phyloP scores from a whole-genome alignment of 2,888 invertebrate genomes.

The Prenolepis imparis region DNA sequence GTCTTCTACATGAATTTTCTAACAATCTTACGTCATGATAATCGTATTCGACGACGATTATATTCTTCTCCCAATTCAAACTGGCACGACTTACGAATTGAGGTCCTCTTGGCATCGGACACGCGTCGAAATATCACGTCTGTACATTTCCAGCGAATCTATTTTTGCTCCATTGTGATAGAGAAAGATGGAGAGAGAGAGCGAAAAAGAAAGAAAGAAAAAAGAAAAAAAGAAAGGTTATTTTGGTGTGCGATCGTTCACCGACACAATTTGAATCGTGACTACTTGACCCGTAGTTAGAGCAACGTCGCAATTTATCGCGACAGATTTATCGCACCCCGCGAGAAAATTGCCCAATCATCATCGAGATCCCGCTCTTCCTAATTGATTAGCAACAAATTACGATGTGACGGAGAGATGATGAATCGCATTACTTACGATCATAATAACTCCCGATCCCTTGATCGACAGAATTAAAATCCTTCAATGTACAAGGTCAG shows the following conservation, averaged over 20 bases:
- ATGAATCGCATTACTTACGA: slow-evolving; percentile 38
- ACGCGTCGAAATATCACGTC: background rate
- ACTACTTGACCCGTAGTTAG: slow-evolving; percentile 68
- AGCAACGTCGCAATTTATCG: slow-evolving; percentile 68
- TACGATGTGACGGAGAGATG: slow-evolving; percentile 37
- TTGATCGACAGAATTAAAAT: background rate
- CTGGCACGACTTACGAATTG: background rate
- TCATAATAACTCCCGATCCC: slow-evolving; percentile 18
- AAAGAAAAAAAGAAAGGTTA: slow-evolving; percentile 28
- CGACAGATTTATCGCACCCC: slow-evolving; percentile 69
- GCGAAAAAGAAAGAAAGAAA: background rate
- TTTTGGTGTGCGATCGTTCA: slow-evolving; percentile 66
- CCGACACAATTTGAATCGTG: slow-evolving; percentile 64
- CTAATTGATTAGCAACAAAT: slow-evolving; percentile 73
- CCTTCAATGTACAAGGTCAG: slow-evolving; percentile 3
- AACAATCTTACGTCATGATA: background rate
- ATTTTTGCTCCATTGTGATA: slow-evolving; percentile 47
- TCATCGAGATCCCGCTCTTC: slow-evolving; percentile 57
- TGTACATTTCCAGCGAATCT: slow-evolving; percentile 22
- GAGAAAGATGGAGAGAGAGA: background rate
- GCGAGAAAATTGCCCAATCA: slow-evolving; percentile 65
- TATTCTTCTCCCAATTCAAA: background rate
- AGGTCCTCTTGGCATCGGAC: background rate
- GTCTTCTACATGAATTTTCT: background rate
- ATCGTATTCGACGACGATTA: background rate